phyloP scores from a whole-genome alignment of 2,888 invertebrate species.

The Leptopterna dolabrata region DNA sequence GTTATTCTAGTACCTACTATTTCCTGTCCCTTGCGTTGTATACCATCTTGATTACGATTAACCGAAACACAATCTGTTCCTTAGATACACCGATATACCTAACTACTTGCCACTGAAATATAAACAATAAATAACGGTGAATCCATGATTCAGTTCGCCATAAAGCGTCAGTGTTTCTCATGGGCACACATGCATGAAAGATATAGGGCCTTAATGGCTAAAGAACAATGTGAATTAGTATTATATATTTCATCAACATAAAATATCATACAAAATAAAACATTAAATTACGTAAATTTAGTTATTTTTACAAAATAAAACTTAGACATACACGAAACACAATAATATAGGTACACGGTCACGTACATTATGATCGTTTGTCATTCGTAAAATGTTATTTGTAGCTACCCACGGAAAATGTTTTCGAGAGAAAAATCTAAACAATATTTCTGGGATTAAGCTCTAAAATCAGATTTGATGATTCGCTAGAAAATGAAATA shows the following conservation, averaged over 20 bases:
- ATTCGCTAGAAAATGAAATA: not conserved
- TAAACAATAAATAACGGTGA: too few relatives aligned
- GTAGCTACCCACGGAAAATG: too few relatives aligned
- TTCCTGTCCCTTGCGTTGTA: too few relatives aligned
- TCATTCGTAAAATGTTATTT: not conserved
- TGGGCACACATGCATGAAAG: too few relatives aligned
- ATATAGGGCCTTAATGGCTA: too few relatives aligned
- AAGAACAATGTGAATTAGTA: not conserved
- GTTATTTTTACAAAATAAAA: not conserved
- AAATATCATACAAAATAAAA: not conserved
- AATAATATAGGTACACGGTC: constrained; percentile 5
- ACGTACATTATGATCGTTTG: not conserved
- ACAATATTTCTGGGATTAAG: not conserved
- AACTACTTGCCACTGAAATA: too few relatives aligned
- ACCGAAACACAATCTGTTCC: too few relatives aligned
- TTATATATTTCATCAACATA: not conserved
- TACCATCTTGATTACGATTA: too few relatives aligned
- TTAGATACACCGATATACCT: too few relatives aligned
- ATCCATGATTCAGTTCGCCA: too few relatives aligned
- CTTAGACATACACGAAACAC: not conserved
- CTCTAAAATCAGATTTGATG: not conserved
- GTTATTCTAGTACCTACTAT: too few relatives aligned
- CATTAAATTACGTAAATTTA: not conserved
- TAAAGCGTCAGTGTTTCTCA: too few relatives aligned
- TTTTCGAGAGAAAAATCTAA: not conserved